Conservation (phyloP, 2,888 invertebrate genomes). For the Melipona beecheii region DNA sequence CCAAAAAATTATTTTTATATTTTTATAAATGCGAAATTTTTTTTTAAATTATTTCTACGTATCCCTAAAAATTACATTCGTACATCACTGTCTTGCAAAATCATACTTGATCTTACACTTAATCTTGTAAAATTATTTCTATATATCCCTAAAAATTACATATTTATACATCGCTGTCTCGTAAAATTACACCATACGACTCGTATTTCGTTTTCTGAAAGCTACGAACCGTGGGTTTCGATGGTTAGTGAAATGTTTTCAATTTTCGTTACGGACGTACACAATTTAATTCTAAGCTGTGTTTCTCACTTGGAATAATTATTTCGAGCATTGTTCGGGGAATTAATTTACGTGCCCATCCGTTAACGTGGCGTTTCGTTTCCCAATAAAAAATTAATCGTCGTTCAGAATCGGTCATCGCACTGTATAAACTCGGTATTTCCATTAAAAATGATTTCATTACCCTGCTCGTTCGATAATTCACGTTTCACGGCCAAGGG, state of each 20-base stretch:
- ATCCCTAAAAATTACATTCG: no score
- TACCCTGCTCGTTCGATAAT: neutral
- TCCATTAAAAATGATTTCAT: neutral
- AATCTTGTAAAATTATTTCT: no score
- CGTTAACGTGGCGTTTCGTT: neutral
- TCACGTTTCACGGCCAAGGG: conserved; percentile 1
- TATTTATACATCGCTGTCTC: no score
- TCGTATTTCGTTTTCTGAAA: neutral
- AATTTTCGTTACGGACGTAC: neutral
- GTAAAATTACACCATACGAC: neutral
- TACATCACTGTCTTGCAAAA: no score
- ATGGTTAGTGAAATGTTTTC: neutral
- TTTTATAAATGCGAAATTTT: no score
- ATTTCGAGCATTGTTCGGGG: neutral
- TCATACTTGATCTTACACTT: no score
- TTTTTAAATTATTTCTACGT: no score
- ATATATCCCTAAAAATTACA: neutral
- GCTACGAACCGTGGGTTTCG: neutral
- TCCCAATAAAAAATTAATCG: neutral
- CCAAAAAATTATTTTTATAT: neutral
- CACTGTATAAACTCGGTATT: neutral
- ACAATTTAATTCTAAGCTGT: neutral
- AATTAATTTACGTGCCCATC: neutral
- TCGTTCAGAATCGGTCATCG: neutral
- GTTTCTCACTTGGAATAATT: neutral